Evolutionary conservation across 1,140 invertebrate species (phyloP).

Genomic region (Andricus grossulariae): DNA sequence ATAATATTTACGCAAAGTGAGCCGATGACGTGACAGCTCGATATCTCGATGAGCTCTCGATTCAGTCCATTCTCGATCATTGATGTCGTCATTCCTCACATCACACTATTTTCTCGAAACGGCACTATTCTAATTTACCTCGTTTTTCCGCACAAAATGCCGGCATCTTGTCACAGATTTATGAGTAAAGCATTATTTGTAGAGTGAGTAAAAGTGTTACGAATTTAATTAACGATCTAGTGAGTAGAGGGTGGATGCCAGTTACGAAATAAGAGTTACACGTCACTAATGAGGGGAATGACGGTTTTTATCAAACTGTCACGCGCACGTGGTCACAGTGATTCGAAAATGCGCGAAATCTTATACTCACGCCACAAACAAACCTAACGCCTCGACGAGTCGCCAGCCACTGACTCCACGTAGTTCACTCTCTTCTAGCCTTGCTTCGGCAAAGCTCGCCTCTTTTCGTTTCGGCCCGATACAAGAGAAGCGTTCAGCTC

Average conservation of each 20-base stretch:
- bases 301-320: slow-evolving; percentile 56
- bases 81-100: background rate
- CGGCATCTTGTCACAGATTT: background rate
- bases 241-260: no score
- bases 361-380: slow-evolving; percentile 48
- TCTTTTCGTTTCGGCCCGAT: slow-evolving; percentile 49
- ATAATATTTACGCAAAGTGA: no score
- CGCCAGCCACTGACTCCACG: slow-evolving; percentile 68
- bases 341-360: slow-evolving; percentile 45
- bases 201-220: background rate
- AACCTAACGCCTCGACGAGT: slow-evolving; percentile 69
- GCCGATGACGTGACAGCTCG: background rate
- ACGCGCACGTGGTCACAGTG: slow-evolving; percentile 66
- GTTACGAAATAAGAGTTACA: no score
- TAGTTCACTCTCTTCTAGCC: slow-evolving; percentile 46
- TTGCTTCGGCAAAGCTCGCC: slow-evolving; percentile 56
- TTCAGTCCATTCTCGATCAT: background rate
- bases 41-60: background rate
- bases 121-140: background rate
- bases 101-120: background rate
- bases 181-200: no score
- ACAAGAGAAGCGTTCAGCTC: slow-evolving; percentile 26
- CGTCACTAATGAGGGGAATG: background rate
- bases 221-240: background rate
- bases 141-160: background rate